Percentiles rank a stretch among this genome's conserved stretches.
phyloP scores from a whole-genome alignment of 2,113 vertebrate species.

The Leptocoma aspasia region DNA sequence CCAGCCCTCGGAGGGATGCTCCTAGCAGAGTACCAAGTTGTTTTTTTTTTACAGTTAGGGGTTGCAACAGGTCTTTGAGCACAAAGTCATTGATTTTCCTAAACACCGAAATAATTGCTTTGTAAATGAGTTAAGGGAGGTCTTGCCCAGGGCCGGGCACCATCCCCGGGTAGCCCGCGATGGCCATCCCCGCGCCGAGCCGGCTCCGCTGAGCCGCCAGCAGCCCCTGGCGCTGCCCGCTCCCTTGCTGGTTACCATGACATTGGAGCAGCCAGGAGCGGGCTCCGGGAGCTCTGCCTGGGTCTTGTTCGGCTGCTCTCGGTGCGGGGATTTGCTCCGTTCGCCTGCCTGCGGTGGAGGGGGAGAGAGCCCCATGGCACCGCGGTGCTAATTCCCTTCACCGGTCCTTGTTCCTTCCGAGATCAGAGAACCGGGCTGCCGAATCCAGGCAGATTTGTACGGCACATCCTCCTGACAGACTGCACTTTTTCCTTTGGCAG shows the following conservation, averaged over 20 bases:
- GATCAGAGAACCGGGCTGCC: not conserved
- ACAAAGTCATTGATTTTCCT: not conserved
- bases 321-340: not conserved
- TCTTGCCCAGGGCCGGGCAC: not conserved
- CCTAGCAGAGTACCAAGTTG: not conserved
- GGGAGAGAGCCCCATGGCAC: not conserved
- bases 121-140: not conserved
- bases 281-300: not conserved
- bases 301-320: not conserved
- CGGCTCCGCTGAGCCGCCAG: not conserved
- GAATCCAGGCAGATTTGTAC: not conserved
- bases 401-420: not conserved
- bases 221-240: not conserved
- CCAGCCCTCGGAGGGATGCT: not conserved
- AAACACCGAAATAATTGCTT: not conserved
- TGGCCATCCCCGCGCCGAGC: not conserved
- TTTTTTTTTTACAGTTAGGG: not conserved
- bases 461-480: not conserved
- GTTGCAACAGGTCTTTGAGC: not conserved
- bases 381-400: not conserved
- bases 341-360: not conserved
- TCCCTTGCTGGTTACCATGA: conserved; percentile 34
- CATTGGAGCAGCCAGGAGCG: not conserved
- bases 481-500: not conserved
- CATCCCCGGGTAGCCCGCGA: accelerated